Evolutionary conservation across 2,888 invertebrate species (phyloP).

Genomic region (Deladenus siricidicola): DNA sequence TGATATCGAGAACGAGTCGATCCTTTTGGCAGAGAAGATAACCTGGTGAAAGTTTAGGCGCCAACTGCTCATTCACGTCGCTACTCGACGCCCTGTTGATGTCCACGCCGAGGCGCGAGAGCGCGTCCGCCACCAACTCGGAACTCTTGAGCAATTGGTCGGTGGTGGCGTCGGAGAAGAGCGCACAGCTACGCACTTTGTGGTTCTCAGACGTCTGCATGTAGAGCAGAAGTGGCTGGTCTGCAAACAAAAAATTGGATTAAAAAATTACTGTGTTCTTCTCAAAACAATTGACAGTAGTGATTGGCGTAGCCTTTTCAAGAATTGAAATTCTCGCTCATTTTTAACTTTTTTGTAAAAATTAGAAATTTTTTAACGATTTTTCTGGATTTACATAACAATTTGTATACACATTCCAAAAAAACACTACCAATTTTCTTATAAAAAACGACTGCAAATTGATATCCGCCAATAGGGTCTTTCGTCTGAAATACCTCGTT

Average conservation of each 20-base stretch:
- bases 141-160: conserved; percentile 23
- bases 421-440: conserved; percentile 38
- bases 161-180: conserved; percentile 52
- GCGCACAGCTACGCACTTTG: conserved; percentile 36
- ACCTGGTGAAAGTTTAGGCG: conserved; percentile 16
- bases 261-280: not conserved
- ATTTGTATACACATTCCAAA: too few species aligned
- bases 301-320: not conserved
- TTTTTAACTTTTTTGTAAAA: too few species aligned
- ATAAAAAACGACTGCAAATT: conserved; percentile 41
- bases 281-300: not conserved
- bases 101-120: conserved; percentile 28
- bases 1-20: conserved; percentile 18
- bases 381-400: too few species aligned
- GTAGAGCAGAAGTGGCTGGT: conserved; percentile 49
- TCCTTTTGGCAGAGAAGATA: conserved; percentile 31
- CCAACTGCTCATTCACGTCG: not conserved
- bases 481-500: conserved; percentile 45
- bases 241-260: conserved; percentile 26
- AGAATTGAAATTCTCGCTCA: too few species aligned
- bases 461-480: conserved; percentile 42
- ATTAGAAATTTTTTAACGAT: too few species aligned
- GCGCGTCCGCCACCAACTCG: conserved; percentile 27
- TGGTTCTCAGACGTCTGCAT: conserved; percentile 43
- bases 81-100: not conserved